phyloP scores from a whole-genome alignment of 2,113 vertebrate genomes.

The Oenanthe oenanthe region DNA sequence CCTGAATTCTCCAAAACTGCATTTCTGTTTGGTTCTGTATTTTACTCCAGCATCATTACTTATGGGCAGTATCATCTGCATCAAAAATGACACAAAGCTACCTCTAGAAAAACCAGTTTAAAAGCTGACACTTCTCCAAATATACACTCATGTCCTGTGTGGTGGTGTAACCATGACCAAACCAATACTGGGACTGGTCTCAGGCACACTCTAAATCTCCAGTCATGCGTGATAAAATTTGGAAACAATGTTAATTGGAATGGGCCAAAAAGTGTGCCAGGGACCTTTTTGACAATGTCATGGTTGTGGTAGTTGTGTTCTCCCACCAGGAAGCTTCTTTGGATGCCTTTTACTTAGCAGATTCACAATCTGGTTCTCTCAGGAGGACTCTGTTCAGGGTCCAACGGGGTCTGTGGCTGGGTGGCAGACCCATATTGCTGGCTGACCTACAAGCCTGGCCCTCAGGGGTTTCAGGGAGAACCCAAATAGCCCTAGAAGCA shows the following conservation, averaged over 20 bases:
- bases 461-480: not conserved
- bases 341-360: not conserved
- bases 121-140: not conserved
- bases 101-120: not conserved
- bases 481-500: not conserved
- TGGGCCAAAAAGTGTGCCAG: not conserved
- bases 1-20: not conserved
- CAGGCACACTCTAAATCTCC: not conserved
- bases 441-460: not conserved
- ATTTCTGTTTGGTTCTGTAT: not conserved
- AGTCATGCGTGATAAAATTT: not conserved
- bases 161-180: not conserved
- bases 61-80: not conserved
- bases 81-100: not conserved
- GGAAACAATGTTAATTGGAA: not conserved
- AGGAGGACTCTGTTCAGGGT: not conserved
- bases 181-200: not conserved
- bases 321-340: not conserved
- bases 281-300: not conserved
- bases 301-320: not conserved
- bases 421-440: not conserved
- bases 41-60: not conserved
- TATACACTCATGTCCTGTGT: fast-evolving
- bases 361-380: not conserved
- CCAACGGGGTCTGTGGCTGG: fast-evolving